A percentile compares a stretch with the other conserved stretches of the same genome.
phyloP scores from a whole-genome alignment of 92 coral and sea anemone species.

The Epizoanthus ramosus region DNA sequence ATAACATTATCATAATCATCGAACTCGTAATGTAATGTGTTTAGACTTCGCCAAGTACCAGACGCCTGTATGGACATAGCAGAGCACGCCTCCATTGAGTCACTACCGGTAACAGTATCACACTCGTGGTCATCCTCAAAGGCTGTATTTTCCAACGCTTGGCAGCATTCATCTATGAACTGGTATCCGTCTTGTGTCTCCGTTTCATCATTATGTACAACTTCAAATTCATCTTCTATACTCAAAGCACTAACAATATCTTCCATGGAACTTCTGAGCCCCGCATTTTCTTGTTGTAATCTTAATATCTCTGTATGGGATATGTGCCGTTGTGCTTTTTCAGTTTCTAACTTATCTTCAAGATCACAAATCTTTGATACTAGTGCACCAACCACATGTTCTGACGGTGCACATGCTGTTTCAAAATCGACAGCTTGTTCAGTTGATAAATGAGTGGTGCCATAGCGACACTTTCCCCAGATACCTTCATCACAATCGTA shows the following conservation, averaged over 20 bases:
- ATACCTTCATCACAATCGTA: slow-evolving; percentile 33
- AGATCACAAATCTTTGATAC: slow-evolving; percentile 40
- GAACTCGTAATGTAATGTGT: slow-evolving; percentile 33
- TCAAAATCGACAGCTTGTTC: too few species aligned
- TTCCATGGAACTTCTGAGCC: slow-evolving; percentile 36
- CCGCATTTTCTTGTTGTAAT: slow-evolving; percentile 34
- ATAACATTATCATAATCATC: slow-evolving; percentile 38
- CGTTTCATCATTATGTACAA: not conserved
- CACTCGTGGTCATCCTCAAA: slow-evolving; percentile 19
- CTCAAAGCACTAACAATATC: slow-evolving; percentile 29
- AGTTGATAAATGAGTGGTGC: too few species aligned
- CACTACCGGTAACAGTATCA: not conserved
- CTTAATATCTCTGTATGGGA: slow-evolving; percentile 24
- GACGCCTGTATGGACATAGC: slow-evolving; percentile 36
- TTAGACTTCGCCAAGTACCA: slow-evolving; percentile 42
- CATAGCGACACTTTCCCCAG: slow-evolving; percentile 37
- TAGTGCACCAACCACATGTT: slow-evolving; percentile 16
- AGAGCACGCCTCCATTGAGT: not conserved
- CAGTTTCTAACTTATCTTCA: slow-evolving; percentile 40
- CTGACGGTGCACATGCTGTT: not conserved
- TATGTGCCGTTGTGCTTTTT: slow-evolving; percentile 14
- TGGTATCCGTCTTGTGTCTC: not conserved
- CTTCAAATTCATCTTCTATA: slow-evolving; percentile 30
- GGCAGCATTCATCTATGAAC: slow-evolving; percentile 35
- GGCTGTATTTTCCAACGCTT: slow-evolving; percentile 24